Conservation (phyloP, 1,140 invertebrate species). For the Penaeus japonicus region DNA sequence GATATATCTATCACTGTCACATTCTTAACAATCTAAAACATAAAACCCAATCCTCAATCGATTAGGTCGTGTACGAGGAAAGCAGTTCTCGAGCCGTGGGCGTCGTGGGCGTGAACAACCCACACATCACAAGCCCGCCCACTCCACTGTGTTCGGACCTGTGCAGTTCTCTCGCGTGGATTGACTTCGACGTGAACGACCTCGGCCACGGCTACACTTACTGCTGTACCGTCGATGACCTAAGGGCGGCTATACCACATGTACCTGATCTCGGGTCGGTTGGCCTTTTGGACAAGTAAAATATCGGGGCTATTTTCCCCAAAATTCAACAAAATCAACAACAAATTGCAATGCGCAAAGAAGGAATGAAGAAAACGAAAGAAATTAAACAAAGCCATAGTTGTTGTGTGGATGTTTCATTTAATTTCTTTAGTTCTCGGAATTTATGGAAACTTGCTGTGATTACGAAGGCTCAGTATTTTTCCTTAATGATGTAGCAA, state of each 20-base stretch:
- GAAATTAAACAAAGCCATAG: too few species aligned
- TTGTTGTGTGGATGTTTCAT: too few species aligned
- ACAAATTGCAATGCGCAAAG: too few species aligned
- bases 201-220: slow-evolving; percentile 43
- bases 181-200: slow-evolving; percentile 28
- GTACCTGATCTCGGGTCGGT: slow-evolving; percentile 28
- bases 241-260: slow-evolving; percentile 30
- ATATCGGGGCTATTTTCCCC: neutral
- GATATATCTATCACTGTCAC: too few species aligned
- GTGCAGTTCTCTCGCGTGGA: slow-evolving; percentile 9
- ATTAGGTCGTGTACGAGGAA: slow-evolving; percentile 26
- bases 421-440: too few species aligned
- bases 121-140: slow-evolving; percentile 2
- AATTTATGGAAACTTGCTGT: too few species aligned
- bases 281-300: neutral
- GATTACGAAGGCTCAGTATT: too few species aligned
- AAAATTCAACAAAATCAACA: neutral
- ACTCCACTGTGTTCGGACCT: neutral
- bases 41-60: neutral
- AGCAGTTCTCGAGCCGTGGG: slow-evolving; percentile 17
- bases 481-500: too few species aligned
- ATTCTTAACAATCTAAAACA: neutral
- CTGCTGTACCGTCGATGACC: slow-evolving; percentile 34
- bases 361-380: too few species aligned
- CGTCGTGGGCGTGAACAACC: slow-evolving; percentile 34